Conservation (phyloP, 2,797 vertebrate species). For the Microchirus variegatus region DNA sequence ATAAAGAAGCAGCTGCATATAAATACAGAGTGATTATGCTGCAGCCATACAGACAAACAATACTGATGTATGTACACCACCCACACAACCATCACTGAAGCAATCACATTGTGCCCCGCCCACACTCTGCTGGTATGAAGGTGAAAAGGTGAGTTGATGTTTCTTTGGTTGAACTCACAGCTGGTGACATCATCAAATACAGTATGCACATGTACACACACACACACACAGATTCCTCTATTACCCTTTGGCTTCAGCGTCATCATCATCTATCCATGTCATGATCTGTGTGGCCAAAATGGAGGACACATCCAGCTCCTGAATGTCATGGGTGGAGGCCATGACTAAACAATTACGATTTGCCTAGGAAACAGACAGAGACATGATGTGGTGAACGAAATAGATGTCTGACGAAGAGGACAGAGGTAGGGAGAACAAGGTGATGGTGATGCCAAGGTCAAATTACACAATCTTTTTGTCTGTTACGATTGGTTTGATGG, state of each 20-base stretch:
- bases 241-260: slow-evolving; percentile 92
- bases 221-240: slow-evolving; percentile 11
- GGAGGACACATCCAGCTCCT: slow-evolving; percentile 96
- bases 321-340: slow-evolving; percentile 97
- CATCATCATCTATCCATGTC: slow-evolving; percentile 98
- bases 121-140: slow-evolving; percentile 22
- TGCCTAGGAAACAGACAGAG: slow-evolving; percentile 81
- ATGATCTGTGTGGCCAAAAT: slow-evolving; percentile 96
- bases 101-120: slow-evolving; percentile 3
- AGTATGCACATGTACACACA: slow-evolving; percentile 14
- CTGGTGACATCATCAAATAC: neutral
- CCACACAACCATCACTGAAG: slow-evolving; percentile 15
- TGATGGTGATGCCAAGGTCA: too few species aligned
- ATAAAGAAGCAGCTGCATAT: neutral
- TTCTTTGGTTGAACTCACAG: slow-evolving; percentile 28
- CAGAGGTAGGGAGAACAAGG: neutral
- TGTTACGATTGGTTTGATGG: too few species aligned
- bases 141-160: slow-evolving; percentile 28
- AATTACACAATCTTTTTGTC: too few species aligned
- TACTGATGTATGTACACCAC: slow-evolving; percentile 12
- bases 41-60: slow-evolving; percentile 2
- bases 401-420: neutral
- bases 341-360: slow-evolving; percentile 98
- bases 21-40: neutral
- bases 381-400: slow-evolving; percentile 14